Evolutionary conservation across 1,140 invertebrate genomes (phyloP), one percentile per base, ranked within the genome.

Genomic region (Cryptotermes secundus): DNA sequence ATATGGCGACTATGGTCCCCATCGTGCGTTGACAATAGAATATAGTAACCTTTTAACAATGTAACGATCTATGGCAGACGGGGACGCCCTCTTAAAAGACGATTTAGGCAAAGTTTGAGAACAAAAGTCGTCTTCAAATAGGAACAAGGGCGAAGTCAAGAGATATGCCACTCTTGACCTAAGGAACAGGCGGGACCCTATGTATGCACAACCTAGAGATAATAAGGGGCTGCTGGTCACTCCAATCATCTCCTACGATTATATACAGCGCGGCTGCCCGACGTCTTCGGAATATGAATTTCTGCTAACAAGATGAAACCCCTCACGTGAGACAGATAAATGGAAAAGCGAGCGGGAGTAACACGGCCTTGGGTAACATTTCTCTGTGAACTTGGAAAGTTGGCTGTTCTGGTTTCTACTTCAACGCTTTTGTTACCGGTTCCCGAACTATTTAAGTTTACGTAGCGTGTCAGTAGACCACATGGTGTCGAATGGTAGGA

Each of bases 191-290:
- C 31, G 3, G 45, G 45, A 19, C 59, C 26, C 26, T 72, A 7
- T 72, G 59, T 72, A 72, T 72, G 59, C n/a, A 72, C n/a, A 72
- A 72, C 59, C 26, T 72, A 26, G 31, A 72, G 59, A 31, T 72
- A 72, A 72, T 31, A 72, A 72, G 59, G 26, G n/a, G 26, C 14
- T 49, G 9, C 26, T 31, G 26, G 59, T 6, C 59, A n/a, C 26
- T 72, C n/a, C n/a, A 72, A 26, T 72, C 26, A 72, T n/a, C 31
- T 72, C 31, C 59, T 72, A 72, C 31, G 59, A 72, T 72, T 72
- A 72, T 72, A 72, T 72, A 72, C 59, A 72, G n/a, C 7, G 59
- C 59, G 10, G 26, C 16, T 72, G 59, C 31, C 26, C 59, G 59
- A 31, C 59, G 59, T 72, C 59, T 72, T 72, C 31, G 4, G n/a